Base-by-base conservation (phyloP, 2,888 invertebrate species). In the Pristionchus maxplancki region DNA sequence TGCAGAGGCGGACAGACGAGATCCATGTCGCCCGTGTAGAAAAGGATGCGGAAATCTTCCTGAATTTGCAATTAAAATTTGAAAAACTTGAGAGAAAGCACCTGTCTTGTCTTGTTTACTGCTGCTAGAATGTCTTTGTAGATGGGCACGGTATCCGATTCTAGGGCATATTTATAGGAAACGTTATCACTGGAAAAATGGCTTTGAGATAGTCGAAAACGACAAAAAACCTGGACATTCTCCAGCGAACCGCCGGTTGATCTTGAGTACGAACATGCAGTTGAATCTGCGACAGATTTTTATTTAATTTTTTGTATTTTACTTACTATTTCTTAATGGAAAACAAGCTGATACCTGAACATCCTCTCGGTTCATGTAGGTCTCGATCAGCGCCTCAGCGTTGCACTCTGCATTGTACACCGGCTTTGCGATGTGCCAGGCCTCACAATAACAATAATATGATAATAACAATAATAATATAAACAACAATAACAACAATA, bases 1-100 rank as follows among this genome's bases (percentile, higher is more conserved):
- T 67, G 64, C 0, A 67, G 64, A 6, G 64, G 64, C 28, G 64
- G 64, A 15, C 64, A 67, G 11, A 67, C 34, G 1, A 67, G 34
- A 34, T 67, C 64, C 64, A 67, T 67, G 34, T 67, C 64, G 17
- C 64, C 64, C 11, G 64, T 67, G 15, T 67, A 67, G 64, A 67
- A 67, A 13, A 67, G 64, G 64, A 67, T 67, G 31, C 64, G 64
- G 64, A 67, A 67, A 67, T 34, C 64, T 31, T 31, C 31, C 28
- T 67, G 1, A 15, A 28, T n/a, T 62, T n/a, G n/a, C n/a, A n/a
- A n/a, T n/a, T n/a, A n/a, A n/a, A n/a, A n/a, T n/a, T n/a, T n/a
- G n/a, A n/a, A 24, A 62, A n/a, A 58, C 4, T 20, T 20, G 28
- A 31, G 13, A 31, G 4, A 15, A 17, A 28, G 11, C 17, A 67